Base-by-base conservation (phyloP, 30 jellyfish, hydroid and myxozoan genomes). In the Haliclystus octoradiatus region DNA sequence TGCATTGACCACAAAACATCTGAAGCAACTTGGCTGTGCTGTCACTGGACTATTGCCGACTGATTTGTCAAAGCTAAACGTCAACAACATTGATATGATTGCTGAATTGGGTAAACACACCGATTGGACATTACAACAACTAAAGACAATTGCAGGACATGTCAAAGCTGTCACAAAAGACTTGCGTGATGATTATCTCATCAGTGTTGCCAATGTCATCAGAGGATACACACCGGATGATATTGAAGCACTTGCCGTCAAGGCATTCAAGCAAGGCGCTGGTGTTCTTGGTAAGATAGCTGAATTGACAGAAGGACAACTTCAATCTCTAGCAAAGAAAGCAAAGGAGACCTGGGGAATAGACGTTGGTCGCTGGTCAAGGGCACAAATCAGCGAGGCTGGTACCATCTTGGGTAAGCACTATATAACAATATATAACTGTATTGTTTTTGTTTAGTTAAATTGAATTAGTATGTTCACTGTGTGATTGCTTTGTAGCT, bases 331-430 rank as follows among this genome's bases (percentile, higher is more conserved):
- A 14, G 65, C 53, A 27, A 49, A 52, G 62, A 84, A 84, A 64
- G 95, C 95, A 2, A 84, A 75, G 60, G 92, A 70, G 32, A 66
- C 87, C 2, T 76, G 91, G 88, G 95, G 93, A 47, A 65, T 13
- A 51, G 91, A 83, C 64, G 87, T 77, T 9, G 12, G 76, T 14
- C 51, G 46, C 22, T 84, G 95, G 95, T 47, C 92, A 0, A 64
- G 31, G n/a, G 82, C 83, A 24, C 92, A 75, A 31, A 34, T 84
- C 4, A 84, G 60, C 40, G 95, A 84, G 62, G 93, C 86, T 24
- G 92, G 92, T 61, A 71, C 69, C 63, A 34, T 84, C 63, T 2
- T 84, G 0, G 82, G 95, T 84, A 34, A 47, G 89, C 1, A 7
- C 15, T 29, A 31, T 4, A 27, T 32, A 2, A 3, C 28, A 9